Base-by-base conservation (phyloP, 92 coral and sea anemone genomes). In the Desmophyllum pertusum region DNA sequence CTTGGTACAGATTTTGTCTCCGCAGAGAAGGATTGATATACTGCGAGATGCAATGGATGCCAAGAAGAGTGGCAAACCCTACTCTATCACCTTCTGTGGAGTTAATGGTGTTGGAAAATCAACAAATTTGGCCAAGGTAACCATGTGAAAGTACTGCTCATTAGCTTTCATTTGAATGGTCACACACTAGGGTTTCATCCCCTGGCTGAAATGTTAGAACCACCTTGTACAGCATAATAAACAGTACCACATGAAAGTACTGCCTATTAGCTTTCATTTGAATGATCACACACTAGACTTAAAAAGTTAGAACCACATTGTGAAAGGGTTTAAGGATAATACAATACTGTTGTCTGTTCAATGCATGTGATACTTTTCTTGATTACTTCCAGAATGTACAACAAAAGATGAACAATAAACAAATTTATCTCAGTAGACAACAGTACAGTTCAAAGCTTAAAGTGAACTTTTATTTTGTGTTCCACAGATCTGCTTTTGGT, bases 71-170 rank as follows among this genome's bases (percentile, higher is more conserved):
- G 95, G 96, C 30, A 85, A 81, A 31, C 98, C 98, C 0, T 96
- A 88, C 66, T 93, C 94, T 40, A 81, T 94, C 78, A 94, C 98
- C 21, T 96, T 96, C 90, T 96, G 98, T 76, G 98, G 98, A 3
- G 98, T 96, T 39, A 96, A 96, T 83, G 98, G 98, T 66, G 98
- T 96, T 55, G 98, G 98, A 41, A 96, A 96, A 83, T 96, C 98
- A 13, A 96, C 98, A 59, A 96, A 96, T 53, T 78, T 96, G 38
- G 98, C 98, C 67, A 96, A 96, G 93, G 98, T 96, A 83, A 39
- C 18, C 19, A 43, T 27, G 21, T 17, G 55, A 39, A 41, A 4
- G 29, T 8, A 14, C 18, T 21, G 29, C 29, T 4, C 30, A 2
- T 4, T 46, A 18, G 59, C 59, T 51, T 8, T 48, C 53, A 48